Base-by-base conservation (phyloP, 1,140 invertebrate genomes). In the Plodia interpunctella region DNA sequence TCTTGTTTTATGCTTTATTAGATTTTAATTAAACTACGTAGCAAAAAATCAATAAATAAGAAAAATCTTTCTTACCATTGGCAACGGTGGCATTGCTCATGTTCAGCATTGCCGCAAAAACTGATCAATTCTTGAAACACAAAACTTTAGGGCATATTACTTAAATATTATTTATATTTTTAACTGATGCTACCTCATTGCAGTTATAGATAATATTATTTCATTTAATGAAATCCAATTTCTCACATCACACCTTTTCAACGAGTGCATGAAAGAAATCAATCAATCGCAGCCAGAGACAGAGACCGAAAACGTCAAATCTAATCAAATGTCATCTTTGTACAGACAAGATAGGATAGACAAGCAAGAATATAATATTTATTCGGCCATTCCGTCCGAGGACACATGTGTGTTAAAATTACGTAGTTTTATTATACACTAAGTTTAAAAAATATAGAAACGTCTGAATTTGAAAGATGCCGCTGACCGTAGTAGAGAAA, bases 121-220 rank as follows among this genome's bases (percentile, higher is more conserved):
- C 62, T 68, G 62, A 62, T 69, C 56, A 61, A 67, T 49, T 55
- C 59, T 66, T 70, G 56, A 65, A 66, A 65, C 62, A 76, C 65
- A 72, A 74, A 76, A 63, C 78, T 15, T 79, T 85, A 88, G 80
- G 82, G 77, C 85, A 88, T 87, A 88, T 77, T 87, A 87, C 67
- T 72, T 62, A 65, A 72, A 74, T 79, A 68, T 78, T 78, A 62
- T 63, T 76, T 62, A 58, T 63, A 63, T 73, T 61, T 64, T 15
- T 64, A 63, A 66, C 62, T 62, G 67, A 57, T 83, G 85, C 83
- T 88, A 88, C 82, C 85, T 79, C 83, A 88, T 88, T 61, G 73
- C 82, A 86, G 72, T 28, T 62, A 63, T 68, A 76, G 71, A 10
- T 32, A 71, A 57, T 66, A 72, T 60, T 63, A 74, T 77, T 68